These are phyloP conservation scores for Hoplodrina ambigua DNA, from an alignment of 2,888 invertebrate genomes.

Conservation along the genomic window DNA sequence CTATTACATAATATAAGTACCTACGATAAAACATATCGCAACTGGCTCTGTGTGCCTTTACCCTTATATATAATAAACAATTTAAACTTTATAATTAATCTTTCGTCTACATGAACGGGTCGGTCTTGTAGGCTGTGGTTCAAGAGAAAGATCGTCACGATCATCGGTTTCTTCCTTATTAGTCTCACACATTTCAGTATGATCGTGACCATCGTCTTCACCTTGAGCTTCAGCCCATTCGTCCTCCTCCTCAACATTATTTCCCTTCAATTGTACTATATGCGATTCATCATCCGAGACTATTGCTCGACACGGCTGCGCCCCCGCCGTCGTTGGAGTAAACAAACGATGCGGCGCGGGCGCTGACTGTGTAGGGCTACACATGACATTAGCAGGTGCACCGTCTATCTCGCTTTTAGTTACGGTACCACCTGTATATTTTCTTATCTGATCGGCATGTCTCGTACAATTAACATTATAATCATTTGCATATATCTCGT, in stretches of 20 bases:
- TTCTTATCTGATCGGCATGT: constrained; percentile 23
- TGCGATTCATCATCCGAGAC: not conserved
- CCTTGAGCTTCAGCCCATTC: constrained; percentile 7
- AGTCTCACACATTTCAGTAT: not conserved
- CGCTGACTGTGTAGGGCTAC: not conserved
- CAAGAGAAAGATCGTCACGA: too few relatives aligned
- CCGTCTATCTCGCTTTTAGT: not conserved
- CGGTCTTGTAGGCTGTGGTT: too few relatives aligned
- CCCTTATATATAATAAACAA: too few relatives aligned
- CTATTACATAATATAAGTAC: too few relatives aligned
- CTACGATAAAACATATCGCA: too few relatives aligned
- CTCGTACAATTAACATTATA: constrained; percentile 3
- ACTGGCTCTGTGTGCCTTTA: too few relatives aligned
- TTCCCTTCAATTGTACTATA: not conserved
- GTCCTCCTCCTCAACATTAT: not conserved
- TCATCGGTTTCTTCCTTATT: not conserved
- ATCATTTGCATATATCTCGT: too few relatives aligned
- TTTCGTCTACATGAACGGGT: too few relatives aligned
- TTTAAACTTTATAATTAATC: too few relatives aligned
- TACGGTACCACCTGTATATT: constrained; percentile 18
- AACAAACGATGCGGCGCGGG: not conserved
- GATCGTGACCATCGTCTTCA: not conserved
- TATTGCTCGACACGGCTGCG: not conserved
- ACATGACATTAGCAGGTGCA: constrained; percentile 3
- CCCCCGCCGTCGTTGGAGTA: not conserved